Conservation (phyloP, 2,797 vertebrate species). For the Rhinogobio ventralis region DNA sequence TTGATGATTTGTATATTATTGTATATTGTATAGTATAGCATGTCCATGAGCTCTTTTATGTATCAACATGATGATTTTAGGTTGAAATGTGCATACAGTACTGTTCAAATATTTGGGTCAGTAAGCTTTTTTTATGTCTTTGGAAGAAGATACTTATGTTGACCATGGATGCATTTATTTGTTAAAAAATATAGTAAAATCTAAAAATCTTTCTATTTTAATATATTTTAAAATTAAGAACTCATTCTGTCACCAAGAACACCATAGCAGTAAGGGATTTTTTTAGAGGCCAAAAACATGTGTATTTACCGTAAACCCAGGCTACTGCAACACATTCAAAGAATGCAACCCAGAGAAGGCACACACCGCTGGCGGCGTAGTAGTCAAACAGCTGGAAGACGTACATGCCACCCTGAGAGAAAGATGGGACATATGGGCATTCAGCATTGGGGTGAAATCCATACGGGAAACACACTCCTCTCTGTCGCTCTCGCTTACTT, state of each 20-base stretch:
- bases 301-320: constrained; percentile 98
- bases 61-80: not conserved
- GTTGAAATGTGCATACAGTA: not conserved
- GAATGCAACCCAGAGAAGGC: constrained; percentile 99
- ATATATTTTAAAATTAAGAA: not conserved
- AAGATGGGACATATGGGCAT: constrained; percentile 36
- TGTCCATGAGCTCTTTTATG: not conserved
- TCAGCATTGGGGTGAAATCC: not conserved
- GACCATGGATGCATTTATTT: not conserved
- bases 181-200: not conserved
- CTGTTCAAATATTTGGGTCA: not conserved
- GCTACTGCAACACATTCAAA: constrained; percentile 99
- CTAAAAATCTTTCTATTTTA: not conserved
- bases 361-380: constrained; percentile 99
- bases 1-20: not conserved
- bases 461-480: not conserved
- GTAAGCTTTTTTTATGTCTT: not conserved
- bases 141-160: not conserved
- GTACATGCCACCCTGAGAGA: constrained; percentile 96
- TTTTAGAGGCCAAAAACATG: not conserved
- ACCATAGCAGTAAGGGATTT: not conserved
- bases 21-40: not conserved
- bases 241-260: not conserved
- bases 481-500: constrained; percentile 82
- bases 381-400: constrained; percentile 99